Conservation (phyloP, 2,113 vertebrate genomes). For the Hemicordylus capensis region DNA sequence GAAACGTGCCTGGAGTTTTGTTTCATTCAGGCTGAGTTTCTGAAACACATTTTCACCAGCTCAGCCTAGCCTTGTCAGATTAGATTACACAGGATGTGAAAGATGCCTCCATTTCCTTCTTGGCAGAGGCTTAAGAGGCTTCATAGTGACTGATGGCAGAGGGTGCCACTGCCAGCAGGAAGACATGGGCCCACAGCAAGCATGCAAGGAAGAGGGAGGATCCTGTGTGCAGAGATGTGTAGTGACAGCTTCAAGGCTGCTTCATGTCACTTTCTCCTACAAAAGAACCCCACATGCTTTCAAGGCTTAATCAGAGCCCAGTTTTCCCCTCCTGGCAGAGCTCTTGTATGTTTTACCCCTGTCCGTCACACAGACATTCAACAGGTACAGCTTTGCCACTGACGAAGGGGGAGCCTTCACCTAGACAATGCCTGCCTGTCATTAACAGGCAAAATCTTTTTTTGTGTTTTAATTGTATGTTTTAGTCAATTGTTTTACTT, state of each 20-base stretch:
- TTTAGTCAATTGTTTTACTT: no score
- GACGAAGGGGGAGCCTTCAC: neutral
- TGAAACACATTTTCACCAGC: neutral
- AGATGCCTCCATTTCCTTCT: neutral
- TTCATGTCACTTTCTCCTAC: neutral
- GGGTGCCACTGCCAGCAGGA: neutral
- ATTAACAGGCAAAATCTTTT: no score
- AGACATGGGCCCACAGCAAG: neutral
- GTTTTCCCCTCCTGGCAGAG: neutral
- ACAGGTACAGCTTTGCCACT: neutral
- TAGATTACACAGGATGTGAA: neutral
- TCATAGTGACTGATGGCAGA: neutral
- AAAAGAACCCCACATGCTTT: neutral
- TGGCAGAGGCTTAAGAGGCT: neutral
- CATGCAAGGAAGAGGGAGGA: neutral
- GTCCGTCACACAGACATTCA: neutral
- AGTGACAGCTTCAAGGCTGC: neutral
- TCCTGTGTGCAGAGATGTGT: neutral
- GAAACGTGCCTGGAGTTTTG: neutral
- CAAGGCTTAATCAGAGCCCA: neutral
- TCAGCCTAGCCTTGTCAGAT: neutral
- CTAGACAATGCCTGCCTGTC: neutral
- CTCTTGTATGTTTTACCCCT: neutral
- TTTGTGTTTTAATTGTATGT: no score
- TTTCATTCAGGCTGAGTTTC: neutral